Percentiles rank a stretch among this genome's conserved stretches.
These are phyloP conservation scores for Sebastes reedi DNA, from an alignment of 2,797 vertebrate genomes.

Conservation along the genomic window DNA sequence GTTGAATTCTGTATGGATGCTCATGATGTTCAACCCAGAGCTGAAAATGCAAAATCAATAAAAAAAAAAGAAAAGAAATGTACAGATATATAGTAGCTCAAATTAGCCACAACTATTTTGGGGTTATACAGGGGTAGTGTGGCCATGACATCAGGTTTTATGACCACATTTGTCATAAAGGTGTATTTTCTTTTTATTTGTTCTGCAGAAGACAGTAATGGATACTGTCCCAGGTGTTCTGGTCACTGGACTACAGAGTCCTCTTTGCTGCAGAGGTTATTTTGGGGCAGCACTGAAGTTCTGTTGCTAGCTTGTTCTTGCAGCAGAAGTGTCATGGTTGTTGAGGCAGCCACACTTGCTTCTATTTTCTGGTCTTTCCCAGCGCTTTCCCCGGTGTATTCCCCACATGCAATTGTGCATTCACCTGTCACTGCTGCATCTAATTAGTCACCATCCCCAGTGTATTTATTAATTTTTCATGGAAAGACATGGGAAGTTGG, in stretches of 20 bases:
- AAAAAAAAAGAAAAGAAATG: background rate
- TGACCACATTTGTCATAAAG: background rate
- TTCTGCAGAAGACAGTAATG: background rate
- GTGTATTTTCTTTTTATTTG: background rate
- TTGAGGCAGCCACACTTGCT: conserved; percentile 8
- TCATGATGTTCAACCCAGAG: too few relatives aligned
- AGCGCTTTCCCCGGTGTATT: conserved; percentile 9
- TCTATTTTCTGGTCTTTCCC: conserved; percentile 30
- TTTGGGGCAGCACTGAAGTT: background rate
- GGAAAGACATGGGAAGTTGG: conserved; percentile 26
- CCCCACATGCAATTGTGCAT: conserved; percentile 27
- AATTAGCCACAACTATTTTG: background rate
- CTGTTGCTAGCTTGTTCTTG: background rate
- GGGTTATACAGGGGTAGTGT: background rate
- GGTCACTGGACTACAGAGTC: background rate
- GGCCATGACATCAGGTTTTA: background rate
- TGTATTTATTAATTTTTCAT: conserved; percentile 43
- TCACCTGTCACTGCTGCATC: conserved; percentile 44
- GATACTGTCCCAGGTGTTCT: background rate
- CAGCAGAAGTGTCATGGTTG: conserved; percentile 25
- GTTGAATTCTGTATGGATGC: too few relatives aligned
- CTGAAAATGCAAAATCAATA: too few relatives aligned
- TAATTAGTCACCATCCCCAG: conserved; percentile 43
- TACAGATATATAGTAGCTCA: background rate
- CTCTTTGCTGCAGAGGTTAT: conserved; percentile 5